phyloP scores from a whole-genome alignment of 2,888 invertebrate genomes.

The Diachrysia chrysitis region DNA sequence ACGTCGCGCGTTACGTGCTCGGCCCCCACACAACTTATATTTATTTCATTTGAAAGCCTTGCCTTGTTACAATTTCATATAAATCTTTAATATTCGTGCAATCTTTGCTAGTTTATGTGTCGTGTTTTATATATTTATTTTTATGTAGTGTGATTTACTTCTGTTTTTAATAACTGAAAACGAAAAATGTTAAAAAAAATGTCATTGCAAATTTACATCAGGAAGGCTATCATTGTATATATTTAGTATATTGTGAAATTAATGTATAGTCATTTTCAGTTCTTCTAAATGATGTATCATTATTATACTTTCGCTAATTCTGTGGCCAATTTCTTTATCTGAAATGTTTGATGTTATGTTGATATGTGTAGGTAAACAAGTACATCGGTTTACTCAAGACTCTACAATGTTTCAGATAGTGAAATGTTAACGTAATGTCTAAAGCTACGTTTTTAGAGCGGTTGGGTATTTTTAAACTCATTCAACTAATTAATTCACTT shows the following conservation, averaged over 20 bases:
- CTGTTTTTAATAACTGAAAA: conserved; percentile 86
- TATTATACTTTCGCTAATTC: conserved; percentile 72
- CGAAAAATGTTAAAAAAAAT: conserved; percentile 81
- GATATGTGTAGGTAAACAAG: conserved; percentile 45
- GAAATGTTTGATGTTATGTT: conserved; percentile 62
- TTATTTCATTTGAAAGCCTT: conserved; percentile 82
- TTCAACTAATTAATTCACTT: conserved; percentile 78
- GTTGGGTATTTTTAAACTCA: conserved; percentile 82
- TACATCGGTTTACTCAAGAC: conserved; percentile 43
- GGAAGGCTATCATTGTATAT: conserved; percentile 82
- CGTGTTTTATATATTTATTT: conserved; percentile 86
- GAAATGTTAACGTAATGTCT: conserved; percentile 64
- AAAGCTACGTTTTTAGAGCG: conserved; percentile 76
- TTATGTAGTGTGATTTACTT: conserved; percentile 87
- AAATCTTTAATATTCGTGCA: conserved; percentile 74
- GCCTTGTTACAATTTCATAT: conserved; percentile 80
- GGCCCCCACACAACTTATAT: conserved; percentile 69
- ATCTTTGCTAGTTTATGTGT: conserved; percentile 83
- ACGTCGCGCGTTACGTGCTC: conserved; percentile 56
- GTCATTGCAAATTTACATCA: conserved; percentile 77
- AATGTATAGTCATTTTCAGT: conserved; percentile 81
- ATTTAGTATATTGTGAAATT: conserved; percentile 84
- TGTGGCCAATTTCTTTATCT: conserved; percentile 68
- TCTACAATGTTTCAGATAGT: conserved; percentile 64
- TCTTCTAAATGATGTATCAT: conserved; percentile 73